phyloP scores from a whole-genome alignment of 2,888 invertebrate species.

The Abscondita cerata region DNA sequence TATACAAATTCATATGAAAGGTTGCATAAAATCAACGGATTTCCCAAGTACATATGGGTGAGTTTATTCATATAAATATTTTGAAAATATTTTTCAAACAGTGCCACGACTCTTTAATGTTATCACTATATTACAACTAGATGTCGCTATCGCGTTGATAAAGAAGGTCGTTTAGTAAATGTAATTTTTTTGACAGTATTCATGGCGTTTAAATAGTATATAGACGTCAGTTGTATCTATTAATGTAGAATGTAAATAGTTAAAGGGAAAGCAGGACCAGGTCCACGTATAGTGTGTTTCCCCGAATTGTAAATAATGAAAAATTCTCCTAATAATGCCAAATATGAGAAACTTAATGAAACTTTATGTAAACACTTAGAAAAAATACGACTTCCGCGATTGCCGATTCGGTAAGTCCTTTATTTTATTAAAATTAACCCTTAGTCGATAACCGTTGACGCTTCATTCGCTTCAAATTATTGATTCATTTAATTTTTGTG shows the following conservation, averaged over 20 bases:
- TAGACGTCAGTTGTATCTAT: not conserved
- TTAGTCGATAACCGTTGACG: not conserved
- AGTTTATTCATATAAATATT: too few species aligned
- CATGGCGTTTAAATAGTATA: slow-evolving; percentile 16
- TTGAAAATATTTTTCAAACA: not conserved
- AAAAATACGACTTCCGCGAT: slow-evolving; percentile 44
- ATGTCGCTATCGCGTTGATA: not conserved
- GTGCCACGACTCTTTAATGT: not conserved
- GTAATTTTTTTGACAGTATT: not conserved
- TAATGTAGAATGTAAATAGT: slow-evolving; percentile 21
- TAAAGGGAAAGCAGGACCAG: slow-evolving; percentile 5
- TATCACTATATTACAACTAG: not conserved
- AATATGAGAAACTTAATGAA: slow-evolving; percentile 57
- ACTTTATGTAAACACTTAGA: slow-evolving; percentile 51
- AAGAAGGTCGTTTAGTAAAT: not conserved
- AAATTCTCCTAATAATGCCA: slow-evolving; percentile 53
- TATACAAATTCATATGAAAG: too few species aligned
- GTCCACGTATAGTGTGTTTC: slow-evolving; percentile 6
- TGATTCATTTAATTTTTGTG: not conserved
- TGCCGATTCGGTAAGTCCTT: slow-evolving; percentile 45
- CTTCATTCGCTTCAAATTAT: not conserved
- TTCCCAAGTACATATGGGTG: not conserved
- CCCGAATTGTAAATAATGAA: slow-evolving; percentile 47
- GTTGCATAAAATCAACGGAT: too few species aligned
- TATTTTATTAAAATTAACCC: slow-evolving; percentile 1